These are phyloP conservation scores for Sciaenops ocellatus DNA, from an alignment of 2,797 vertebrate species.

Conservation along the genomic window DNA sequence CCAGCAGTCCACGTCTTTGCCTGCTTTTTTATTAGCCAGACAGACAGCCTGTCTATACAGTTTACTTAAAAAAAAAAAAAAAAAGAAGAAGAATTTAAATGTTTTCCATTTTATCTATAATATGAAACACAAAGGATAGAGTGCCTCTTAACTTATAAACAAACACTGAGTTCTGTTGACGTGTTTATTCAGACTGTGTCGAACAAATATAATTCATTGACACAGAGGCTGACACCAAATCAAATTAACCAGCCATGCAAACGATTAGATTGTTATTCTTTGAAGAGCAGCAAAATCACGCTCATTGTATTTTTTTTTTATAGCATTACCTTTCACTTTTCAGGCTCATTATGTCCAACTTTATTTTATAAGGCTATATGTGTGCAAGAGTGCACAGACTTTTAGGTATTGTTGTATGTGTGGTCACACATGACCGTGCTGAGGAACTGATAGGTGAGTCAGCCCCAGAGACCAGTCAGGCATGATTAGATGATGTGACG, in stretches of 20 bases:
- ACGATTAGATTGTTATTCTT: neutral
- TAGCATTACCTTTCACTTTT: neutral
- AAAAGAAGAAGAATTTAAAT: neutral
- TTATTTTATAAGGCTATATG: neutral
- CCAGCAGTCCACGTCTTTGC: too few relatives aligned
- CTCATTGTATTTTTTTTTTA: neutral
- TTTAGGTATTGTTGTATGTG: neutral
- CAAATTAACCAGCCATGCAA: neutral
- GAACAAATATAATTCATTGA: neutral
- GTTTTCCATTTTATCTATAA: neutral
- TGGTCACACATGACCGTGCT: conserved; percentile 17
- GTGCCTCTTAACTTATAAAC: neutral
- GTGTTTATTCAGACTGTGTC: neutral
- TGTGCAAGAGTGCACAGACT: neutral
- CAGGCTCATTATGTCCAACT: neutral
- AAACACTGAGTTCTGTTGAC: neutral
- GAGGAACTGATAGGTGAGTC: conserved; percentile 43
- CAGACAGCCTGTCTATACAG: too few relatives aligned
- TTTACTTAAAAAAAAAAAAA: neutral
- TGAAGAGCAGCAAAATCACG: neutral
- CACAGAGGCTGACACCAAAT: neutral
- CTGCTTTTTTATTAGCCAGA: too few relatives aligned
- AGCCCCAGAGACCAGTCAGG: conserved; percentile 53
- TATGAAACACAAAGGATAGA: neutral
- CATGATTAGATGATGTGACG: conserved; percentile 64